Percentiles rank a stretch among this genome's conserved stretches.
phyloP scores from a whole-genome alignment of 1,140 invertebrate genomes.

The Psix sp. region DNA sequence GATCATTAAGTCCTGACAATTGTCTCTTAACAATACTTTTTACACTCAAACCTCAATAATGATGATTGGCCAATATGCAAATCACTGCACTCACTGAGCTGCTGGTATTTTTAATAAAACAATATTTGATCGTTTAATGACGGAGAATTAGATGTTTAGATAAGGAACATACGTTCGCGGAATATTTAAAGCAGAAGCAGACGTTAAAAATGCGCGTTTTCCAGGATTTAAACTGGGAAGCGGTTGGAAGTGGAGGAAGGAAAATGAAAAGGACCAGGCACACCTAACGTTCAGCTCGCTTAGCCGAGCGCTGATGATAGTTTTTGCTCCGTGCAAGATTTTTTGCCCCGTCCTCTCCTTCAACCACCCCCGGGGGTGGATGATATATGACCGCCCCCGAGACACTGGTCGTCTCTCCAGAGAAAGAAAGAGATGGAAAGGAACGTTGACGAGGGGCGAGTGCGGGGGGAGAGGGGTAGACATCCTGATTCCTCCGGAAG shows the following conservation, averaged over 20 bases:
- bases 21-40: slow-evolving; percentile 5
- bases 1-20: slow-evolving; percentile 28
- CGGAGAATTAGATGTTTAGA: too few species aligned
- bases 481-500: slow-evolving; percentile 67
- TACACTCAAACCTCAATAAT: too few species aligned
- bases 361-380: slow-evolving; percentile 70
- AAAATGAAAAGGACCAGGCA: slow-evolving; percentile 61
- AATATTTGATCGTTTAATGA: too few species aligned
- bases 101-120: too few species aligned
- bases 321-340: slow-evolving; percentile 75
- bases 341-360: slow-evolving; percentile 71
- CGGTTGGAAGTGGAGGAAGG: slow-evolving; percentile 47
- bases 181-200: too few species aligned
- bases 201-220: slow-evolving; percentile 51
- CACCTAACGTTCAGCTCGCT: slow-evolving; percentile 72
- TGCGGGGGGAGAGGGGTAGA: slow-evolving; percentile 16
- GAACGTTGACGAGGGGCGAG: slow-evolving; percentile 30
- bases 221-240: slow-evolving; percentile 43
- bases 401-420: slow-evolving; percentile 73
- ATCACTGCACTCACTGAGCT: too few species aligned
- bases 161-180: too few species aligned
- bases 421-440: slow-evolving; percentile 59
- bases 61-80: too few species aligned
- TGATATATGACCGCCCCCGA: slow-evolving; percentile 77
- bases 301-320: slow-evolving; percentile 76